Evolutionary conservation across 2,888 invertebrate species (phyloP).

Genomic region (Cepaea hortensis): DNA sequence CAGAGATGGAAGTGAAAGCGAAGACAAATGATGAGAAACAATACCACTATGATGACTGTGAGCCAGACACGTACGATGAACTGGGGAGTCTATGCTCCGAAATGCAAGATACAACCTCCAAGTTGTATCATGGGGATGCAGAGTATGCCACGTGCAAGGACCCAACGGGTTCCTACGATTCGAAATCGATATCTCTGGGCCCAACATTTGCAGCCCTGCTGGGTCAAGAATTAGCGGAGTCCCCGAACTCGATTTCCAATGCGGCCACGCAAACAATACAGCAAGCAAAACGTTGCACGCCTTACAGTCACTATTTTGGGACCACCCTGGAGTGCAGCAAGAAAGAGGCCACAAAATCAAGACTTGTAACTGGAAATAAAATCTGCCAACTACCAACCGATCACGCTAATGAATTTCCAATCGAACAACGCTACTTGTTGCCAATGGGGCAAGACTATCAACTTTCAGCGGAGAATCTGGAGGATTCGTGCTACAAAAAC

Average conservation of each 20-base stretch:
- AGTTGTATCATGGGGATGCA: background rate
- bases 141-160: background rate
- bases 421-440: no score
- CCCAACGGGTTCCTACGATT: background rate
- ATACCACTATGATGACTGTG: conserved; percentile 27
- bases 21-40: background rate
- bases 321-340: background rate
- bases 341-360: background rate
- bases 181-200: background rate
- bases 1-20: background rate
- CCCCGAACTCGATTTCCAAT: background rate
- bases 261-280: background rate
- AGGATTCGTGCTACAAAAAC: background rate
- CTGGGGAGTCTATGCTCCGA: conserved; percentile 35
- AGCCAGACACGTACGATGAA: conserved; percentile 41
- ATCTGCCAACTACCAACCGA: background rate
- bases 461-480: background rate
- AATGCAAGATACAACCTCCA: conserved; percentile 39
- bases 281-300: background rate
- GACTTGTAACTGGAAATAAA: background rate
- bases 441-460: background rate
- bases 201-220: conserved; percentile 1
- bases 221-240: background rate
- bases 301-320: background rate
- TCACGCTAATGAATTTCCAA: no score